phyloP scores from a whole-genome alignment of 2,113 vertebrate species.

The Etheostoma cragini region DNA sequence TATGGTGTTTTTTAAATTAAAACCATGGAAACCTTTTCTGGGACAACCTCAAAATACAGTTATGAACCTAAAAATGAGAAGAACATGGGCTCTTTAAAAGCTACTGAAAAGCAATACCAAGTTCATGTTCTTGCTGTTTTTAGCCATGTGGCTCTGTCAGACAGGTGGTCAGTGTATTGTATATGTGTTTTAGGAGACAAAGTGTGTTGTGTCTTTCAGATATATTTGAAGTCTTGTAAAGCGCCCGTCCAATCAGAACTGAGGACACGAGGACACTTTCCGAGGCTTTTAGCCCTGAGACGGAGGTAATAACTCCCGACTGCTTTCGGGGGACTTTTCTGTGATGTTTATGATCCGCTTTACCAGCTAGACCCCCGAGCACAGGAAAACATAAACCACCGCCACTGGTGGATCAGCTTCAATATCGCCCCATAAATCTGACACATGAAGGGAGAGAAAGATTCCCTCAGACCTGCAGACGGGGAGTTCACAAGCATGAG shows the following conservation, averaged over 20 bases:
- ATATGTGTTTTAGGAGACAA: neutral
- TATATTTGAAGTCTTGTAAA: neutral
- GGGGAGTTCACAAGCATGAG: neutral
- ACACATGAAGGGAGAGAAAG: neutral
- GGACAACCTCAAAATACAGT: too few species aligned
- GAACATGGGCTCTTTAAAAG: too few species aligned
- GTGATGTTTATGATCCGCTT: slow-evolving; percentile 52
- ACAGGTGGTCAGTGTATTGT: neutral
- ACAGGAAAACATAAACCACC: slow-evolving; percentile 35
- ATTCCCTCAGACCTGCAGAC: neutral
- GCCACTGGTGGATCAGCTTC: slow-evolving; percentile 25
- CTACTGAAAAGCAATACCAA: too few species aligned
- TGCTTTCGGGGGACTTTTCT: slow-evolving; percentile 47
- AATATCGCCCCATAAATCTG: slow-evolving; percentile 39
- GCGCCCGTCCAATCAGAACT: neutral
- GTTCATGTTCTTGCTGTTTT: neutral
- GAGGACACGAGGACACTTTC: neutral
- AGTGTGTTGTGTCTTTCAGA: slow-evolving; percentile 2
- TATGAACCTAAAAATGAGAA: too few species aligned
- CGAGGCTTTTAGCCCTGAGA: neutral
- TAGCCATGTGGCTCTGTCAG: neutral
- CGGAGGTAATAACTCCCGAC: slow-evolving; percentile 36
- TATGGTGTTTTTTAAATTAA: too few species aligned
- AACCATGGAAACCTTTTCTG: too few species aligned
- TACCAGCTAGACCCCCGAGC: neutral